A percentile compares a stretch with the other conserved stretches of the same genome.
These are phyloP conservation scores for Malacosoma neustria DNA, from an alignment of 2,888 invertebrate species.

Conservation along the genomic window DNA sequence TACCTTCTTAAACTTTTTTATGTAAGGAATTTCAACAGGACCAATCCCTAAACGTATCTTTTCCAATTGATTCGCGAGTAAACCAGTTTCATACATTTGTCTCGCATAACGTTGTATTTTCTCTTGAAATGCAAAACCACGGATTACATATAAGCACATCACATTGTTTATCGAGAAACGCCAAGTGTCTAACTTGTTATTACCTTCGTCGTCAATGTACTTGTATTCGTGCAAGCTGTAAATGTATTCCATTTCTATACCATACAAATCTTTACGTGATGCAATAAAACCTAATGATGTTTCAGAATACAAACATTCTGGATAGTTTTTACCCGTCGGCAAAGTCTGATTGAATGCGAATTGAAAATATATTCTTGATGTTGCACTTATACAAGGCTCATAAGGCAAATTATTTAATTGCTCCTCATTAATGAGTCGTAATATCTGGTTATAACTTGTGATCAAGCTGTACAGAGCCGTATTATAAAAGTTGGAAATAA, in stretches of 20 bases:
- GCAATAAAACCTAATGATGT: slow-evolving; percentile 28
- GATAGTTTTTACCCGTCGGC: slow-evolving; percentile 18
- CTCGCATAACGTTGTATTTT: slow-evolving; percentile 26
- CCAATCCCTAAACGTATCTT: slow-evolving; percentile 17
- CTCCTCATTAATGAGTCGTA: slow-evolving; percentile 16
- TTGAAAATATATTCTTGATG: slow-evolving; percentile 24
- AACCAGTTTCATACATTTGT: slow-evolving; percentile 34
- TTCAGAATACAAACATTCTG: slow-evolving; percentile 24
- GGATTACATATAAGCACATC: slow-evolving; percentile 27
- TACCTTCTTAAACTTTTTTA: slow-evolving; percentile 17
- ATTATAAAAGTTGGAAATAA: slow-evolving; percentile 41
- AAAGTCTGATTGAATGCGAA: slow-evolving; percentile 30
- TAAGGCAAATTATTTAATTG: slow-evolving; percentile 23
- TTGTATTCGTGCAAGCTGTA: slow-evolving; percentile 27
- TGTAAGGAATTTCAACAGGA: slow-evolving; percentile 4
- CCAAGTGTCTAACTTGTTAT: slow-evolving; percentile 26
- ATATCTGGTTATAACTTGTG: slow-evolving; percentile 25
- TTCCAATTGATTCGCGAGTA: slow-evolving; percentile 24
- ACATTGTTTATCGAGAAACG: slow-evolving; percentile 20
- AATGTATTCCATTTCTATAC: slow-evolving; percentile 27
- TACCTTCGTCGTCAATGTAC: slow-evolving; percentile 26
- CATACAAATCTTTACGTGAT: slow-evolving; percentile 22
- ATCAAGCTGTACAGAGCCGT: slow-evolving; percentile 39
- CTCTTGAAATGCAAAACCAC: slow-evolving; percentile 32
- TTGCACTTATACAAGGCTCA: slow-evolving; percentile 33